Evolutionary conservation across 1,140 invertebrate genomes (phyloP).

Genomic region (Pogonomyrmex californicus): DNA sequence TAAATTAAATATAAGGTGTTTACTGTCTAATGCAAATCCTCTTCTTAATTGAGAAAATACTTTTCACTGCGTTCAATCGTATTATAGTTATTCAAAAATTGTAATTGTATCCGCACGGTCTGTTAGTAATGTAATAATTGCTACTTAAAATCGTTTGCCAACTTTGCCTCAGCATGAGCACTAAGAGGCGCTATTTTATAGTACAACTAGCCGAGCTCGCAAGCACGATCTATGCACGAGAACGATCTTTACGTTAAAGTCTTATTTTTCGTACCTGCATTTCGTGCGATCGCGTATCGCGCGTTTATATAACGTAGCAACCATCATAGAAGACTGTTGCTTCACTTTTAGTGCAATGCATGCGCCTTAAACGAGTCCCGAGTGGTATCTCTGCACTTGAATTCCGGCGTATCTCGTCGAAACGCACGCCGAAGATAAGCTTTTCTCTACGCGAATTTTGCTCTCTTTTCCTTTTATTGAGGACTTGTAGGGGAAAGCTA

Average conservation of each 20-base stretch:
- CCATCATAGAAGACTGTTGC: slow-evolving; percentile 48
- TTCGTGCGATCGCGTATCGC: slow-evolving; percentile 49
- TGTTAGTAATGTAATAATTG: slow-evolving; percentile 29
- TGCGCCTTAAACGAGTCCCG: slow-evolving; percentile 48
- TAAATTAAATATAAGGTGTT: slow-evolving; percentile 5
- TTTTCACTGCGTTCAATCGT: background rate
- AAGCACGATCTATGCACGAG: slow-evolving; percentile 43
- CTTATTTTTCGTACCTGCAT: slow-evolving; percentile 50
- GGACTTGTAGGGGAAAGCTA: background rate
- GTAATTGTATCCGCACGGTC: background rate
- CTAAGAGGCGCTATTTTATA: slow-evolving; percentile 30
- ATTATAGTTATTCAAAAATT: background rate
- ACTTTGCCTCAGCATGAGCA: slow-evolving; percentile 32
- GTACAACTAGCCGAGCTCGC: slow-evolving; percentile 40
- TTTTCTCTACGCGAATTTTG: slow-evolving; percentile 4
- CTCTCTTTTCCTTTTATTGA: slow-evolving; percentile 15
- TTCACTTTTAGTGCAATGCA: slow-evolving; percentile 60
- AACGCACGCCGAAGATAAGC: slow-evolving; percentile 55
- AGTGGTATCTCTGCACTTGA: slow-evolving; percentile 49
- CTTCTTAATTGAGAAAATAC: slow-evolving; percentile 12
- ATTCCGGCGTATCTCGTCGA: slow-evolving; percentile 56
- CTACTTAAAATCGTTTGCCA: slow-evolving; percentile 17
- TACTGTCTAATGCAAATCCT: background rate
- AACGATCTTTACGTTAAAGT: slow-evolving; percentile 59
- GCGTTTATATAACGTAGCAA: slow-evolving; percentile 25